Percentiles rank a stretch among this genome's conserved stretches.
phyloP scores from a whole-genome alignment of 2,888 invertebrate species.

The Drosophila histrio region DNA sequence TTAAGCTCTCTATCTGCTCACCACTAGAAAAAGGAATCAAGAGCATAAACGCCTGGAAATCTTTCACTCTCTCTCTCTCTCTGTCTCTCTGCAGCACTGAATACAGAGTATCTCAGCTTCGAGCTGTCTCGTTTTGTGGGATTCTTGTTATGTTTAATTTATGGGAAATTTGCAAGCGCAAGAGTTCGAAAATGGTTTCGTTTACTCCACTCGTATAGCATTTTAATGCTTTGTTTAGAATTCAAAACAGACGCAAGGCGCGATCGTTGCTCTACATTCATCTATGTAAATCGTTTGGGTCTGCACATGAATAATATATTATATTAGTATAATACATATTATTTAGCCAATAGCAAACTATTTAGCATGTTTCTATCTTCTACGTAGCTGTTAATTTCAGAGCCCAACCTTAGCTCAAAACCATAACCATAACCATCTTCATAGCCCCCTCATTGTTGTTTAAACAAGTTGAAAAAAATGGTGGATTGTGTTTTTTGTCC shows the following conservation, averaged over 20 bases:
- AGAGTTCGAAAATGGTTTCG: constrained; percentile 24
- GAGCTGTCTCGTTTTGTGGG: too few relatives aligned
- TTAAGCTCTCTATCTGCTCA: too few relatives aligned
- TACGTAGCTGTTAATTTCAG: too few relatives aligned
- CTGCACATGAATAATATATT: not conserved
- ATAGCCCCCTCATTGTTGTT: constrained; percentile 2
- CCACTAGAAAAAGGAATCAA: too few relatives aligned
- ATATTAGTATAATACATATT: not conserved
- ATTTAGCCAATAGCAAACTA: too few relatives aligned
- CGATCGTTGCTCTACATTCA: constrained; percentile 10
- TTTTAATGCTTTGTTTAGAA: constrained; percentile 35
- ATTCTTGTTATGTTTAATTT: constrained; percentile 25
- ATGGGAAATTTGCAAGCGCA: constrained; percentile 57
- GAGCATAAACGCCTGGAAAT: too few relatives aligned
- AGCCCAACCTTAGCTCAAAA: constrained; percentile 4
- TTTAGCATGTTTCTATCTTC: too few relatives aligned
- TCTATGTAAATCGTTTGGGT: not conserved
- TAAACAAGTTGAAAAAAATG: constrained; percentile 18
- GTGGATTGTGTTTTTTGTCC: constrained; percentile 10
- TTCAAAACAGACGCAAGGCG: not conserved
- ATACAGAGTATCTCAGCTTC: not conserved
- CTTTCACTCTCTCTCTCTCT: not conserved
- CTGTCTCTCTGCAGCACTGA: not conserved
- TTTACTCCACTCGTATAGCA: constrained; percentile 14
- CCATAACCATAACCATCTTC: constrained; percentile 16